phyloP scores from a whole-genome alignment of 1,140 invertebrate genomes.

The Nasonia giraulti region DNA sequence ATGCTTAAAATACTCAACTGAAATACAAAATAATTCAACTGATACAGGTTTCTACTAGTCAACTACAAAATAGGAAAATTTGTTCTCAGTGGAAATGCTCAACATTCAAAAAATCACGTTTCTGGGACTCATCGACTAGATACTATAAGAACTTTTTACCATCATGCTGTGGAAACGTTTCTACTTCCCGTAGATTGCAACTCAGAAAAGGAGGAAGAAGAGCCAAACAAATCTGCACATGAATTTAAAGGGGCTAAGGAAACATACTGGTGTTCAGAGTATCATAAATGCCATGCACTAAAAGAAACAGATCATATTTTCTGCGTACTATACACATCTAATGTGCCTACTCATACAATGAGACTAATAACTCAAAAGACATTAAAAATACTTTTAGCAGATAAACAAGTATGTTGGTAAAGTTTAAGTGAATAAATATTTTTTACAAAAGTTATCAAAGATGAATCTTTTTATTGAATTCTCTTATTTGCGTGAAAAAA shows the following conservation, averaged over 20 bases:
- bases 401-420: slow-evolving; percentile 76
- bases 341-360: slow-evolving; percentile 81
- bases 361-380: slow-evolving; percentile 75
- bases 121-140: slow-evolving; percentile 79
- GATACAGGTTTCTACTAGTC: slow-evolving; percentile 80
- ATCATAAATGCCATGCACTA: slow-evolving; percentile 87
- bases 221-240: slow-evolving; percentile 32
- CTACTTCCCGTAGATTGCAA: slow-evolving; percentile 52
- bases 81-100: slow-evolving; percentile 79
- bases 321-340: slow-evolving; percentile 81
- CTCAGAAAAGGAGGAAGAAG: slow-evolving; percentile 43
- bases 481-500: slow-evolving; percentile 27
- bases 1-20: slow-evolving; percentile 25
- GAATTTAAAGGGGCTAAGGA: slow-evolving; percentile 74
- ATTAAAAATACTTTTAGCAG: slow-evolving; percentile 72
- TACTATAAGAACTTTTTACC: slow-evolving; percentile 83
- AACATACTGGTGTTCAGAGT: slow-evolving; percentile 88
- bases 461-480: slow-evolving; percentile 33
- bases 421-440: slow-evolving; percentile 30
- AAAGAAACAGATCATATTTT: slow-evolving; percentile 78
- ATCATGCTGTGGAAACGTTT: slow-evolving; percentile 77
- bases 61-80: slow-evolving; percentile 80
- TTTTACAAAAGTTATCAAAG: slow-evolving; percentile 25
- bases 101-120: slow-evolving; percentile 74
- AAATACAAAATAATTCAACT: slow-evolving; percentile 28